These are phyloP conservation scores for Trissonchulus latispiculum DNA, from an alignment of 2,888 invertebrate species.

Conservation along the genomic window DNA sequence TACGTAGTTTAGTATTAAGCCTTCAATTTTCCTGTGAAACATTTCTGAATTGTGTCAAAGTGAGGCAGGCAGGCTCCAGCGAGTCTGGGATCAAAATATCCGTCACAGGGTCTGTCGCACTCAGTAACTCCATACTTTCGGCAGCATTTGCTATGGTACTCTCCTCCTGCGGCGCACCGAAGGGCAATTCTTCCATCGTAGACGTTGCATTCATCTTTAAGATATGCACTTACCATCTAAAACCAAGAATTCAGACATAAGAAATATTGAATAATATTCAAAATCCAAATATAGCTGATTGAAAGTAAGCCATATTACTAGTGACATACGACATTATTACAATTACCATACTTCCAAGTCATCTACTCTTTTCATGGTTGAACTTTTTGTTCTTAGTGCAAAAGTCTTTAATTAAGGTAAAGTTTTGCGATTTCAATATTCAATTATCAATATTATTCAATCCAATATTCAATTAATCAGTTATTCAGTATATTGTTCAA, in stretches of 20 bases:
- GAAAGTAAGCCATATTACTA: too few species aligned
- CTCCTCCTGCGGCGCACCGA: background rate
- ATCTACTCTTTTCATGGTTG: too few species aligned
- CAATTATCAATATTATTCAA: too few species aligned
- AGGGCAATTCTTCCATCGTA: background rate
- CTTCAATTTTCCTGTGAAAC: background rate
- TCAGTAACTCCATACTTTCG: background rate
- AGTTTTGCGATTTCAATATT: too few species aligned
- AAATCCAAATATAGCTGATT: background rate
- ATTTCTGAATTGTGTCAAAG: background rate
- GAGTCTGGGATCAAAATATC: background rate
- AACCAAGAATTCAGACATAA: too few species aligned
- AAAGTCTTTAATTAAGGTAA: too few species aligned
- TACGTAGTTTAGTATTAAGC: too few species aligned
- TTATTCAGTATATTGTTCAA: too few species aligned
- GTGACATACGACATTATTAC: too few species aligned
- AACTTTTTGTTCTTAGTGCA: too few species aligned
- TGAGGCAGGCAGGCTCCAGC: background rate
- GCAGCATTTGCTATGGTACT: background rate
- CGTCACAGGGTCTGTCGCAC: background rate
- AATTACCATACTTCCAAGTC: too few species aligned
- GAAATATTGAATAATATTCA: background rate
- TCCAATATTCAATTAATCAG: too few species aligned
- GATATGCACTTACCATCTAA: background rate
- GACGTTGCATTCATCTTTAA: background rate